These are phyloP conservation scores for Limanda limanda DNA, from an alignment of 2,113 vertebrate species.

Conservation along the genomic window DNA sequence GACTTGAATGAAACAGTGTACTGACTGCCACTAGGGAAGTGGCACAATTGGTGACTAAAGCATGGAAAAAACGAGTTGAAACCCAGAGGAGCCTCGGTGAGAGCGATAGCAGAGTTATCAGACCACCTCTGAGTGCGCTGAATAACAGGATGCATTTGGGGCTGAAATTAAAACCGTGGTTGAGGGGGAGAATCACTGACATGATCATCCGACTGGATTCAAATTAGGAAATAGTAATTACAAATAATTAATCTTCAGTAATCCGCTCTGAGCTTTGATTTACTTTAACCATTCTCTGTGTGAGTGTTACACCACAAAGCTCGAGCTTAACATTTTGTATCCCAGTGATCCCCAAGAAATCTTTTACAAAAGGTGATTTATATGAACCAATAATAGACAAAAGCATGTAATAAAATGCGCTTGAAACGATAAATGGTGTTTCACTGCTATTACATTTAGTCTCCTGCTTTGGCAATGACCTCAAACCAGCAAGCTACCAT, in stretches of 20 bases:
- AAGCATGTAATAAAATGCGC: not conserved
- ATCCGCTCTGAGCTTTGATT: constrained; percentile 32
- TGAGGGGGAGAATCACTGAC: constrained; percentile 51
- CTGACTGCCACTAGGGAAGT: constrained; percentile 30
- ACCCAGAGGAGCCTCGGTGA: constrained; percentile 40
- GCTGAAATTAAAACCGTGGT: constrained; percentile 53
- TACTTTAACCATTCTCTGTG: constrained; percentile 16
- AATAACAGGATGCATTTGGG: constrained; percentile 35
- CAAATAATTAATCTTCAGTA: constrained; percentile 58
- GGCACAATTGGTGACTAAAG: constrained; percentile 47
- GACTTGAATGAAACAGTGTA: constrained; percentile 32
- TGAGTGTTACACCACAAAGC: constrained; percentile 1
- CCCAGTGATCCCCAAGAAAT: not conserved
- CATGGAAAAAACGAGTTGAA: constrained; percentile 52
- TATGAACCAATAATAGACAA: not conserved
- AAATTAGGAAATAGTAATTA: constrained; percentile 67
- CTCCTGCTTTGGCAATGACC: not conserved
- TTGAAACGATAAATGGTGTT: not conserved
- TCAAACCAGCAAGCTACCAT: constrained; percentile 4
- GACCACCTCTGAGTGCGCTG: constrained; percentile 40
- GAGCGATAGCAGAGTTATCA: constrained; percentile 35
- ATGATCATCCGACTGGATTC: constrained; percentile 50
- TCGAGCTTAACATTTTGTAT: constrained; percentile 12
- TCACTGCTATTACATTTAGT: not conserved
- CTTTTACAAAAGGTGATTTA: not conserved